Evolutionary conservation across 2,797 vertebrate species (phyloP).

Genomic region (Mus minutoides): DNA sequence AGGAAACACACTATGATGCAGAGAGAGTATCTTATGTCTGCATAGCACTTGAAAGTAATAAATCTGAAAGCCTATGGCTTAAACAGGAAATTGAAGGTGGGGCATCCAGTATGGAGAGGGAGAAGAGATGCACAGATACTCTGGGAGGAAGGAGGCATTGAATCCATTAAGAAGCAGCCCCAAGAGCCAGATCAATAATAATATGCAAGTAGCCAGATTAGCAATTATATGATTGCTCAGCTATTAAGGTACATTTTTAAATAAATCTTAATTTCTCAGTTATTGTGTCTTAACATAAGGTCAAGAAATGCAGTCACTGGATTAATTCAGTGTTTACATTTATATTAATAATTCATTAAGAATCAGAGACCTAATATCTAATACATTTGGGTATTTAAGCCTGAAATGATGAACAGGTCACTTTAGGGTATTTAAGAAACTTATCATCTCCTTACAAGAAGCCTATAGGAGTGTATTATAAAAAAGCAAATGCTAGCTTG

Average conservation of each 20-base stretch:
- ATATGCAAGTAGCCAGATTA: background rate
- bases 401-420: background rate
- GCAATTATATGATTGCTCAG: background rate
- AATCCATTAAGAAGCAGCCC: background rate
- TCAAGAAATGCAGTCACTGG: background rate
- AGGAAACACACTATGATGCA: background rate
- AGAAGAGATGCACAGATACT: background rate
- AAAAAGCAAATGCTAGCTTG: background rate
- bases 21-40: background rate
- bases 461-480: background rate
- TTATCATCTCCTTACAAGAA: background rate
- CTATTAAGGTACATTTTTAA: background rate
- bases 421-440: background rate
- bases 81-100: background rate
- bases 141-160: background rate
- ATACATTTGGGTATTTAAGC: background rate
- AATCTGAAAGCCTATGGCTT: background rate
- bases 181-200: background rate
- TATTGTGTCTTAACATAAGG: background rate
- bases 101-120: background rate
- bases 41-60: background rate
- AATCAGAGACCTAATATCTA: background rate
- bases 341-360: background rate
- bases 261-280: background rate
- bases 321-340: background rate